Conservation (phyloP, 2,888 invertebrate genomes). For the Cylindroiulus punctatus region DNA sequence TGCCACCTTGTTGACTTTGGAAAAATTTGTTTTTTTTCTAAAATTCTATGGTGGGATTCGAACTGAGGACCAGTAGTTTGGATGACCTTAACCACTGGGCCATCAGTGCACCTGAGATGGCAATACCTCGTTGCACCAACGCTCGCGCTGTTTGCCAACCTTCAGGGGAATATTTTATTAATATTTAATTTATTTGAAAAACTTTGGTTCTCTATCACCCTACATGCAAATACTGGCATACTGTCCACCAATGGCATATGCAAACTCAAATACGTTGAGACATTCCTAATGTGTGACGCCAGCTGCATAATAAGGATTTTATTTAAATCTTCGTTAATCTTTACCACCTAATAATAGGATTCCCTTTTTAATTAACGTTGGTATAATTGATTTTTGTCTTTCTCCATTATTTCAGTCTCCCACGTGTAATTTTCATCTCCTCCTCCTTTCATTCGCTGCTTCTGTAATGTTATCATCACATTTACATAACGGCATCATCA, state of each 20-base stretch:
- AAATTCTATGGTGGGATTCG: too few relatives aligned
- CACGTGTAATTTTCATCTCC: neutral
- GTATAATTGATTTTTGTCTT: slow-evolving; percentile 1
- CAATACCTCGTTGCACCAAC: too few relatives aligned
- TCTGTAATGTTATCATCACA: slow-evolving; percentile 22
- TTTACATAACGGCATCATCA: slow-evolving; percentile 43
- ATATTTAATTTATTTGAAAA: neutral
- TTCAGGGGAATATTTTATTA: neutral
- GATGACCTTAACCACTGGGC: too few relatives aligned
- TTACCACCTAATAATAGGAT: neutral
- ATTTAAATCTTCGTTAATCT: slow-evolving; percentile 30
- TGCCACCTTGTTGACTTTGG: too few relatives aligned
- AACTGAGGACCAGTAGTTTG: too few relatives aligned
- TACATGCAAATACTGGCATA: neutral
- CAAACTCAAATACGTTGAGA: too few relatives aligned
- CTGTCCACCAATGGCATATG: neutral
- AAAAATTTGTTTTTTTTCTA: too few relatives aligned
- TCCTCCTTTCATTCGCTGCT: slow-evolving; percentile 36
- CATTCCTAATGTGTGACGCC: neutral
- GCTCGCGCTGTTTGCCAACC: too few relatives aligned
- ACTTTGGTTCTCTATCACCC: neutral
- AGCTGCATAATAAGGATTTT: slow-evolving; percentile 16
- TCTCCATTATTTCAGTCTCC: neutral
- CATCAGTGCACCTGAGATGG: too few relatives aligned
- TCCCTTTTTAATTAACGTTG: neutral